These are phyloP conservation scores for Acanthis flammea DNA, from an alignment of 2,797 vertebrate species.

Conservation along the genomic window DNA sequence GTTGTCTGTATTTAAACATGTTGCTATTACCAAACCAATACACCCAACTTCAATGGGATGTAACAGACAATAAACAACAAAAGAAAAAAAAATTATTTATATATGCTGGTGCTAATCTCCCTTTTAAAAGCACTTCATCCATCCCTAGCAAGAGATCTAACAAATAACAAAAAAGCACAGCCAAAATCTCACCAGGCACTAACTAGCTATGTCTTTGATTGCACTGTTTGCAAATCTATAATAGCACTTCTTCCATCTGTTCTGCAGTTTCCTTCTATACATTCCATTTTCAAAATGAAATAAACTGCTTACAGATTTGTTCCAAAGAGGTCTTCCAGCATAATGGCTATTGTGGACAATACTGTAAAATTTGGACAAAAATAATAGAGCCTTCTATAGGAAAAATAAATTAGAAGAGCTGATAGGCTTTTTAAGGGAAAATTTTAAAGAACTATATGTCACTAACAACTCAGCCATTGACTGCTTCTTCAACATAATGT, in stretches of 20 bases:
- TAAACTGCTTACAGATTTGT: conserved; percentile 15
- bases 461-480: background rate
- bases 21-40: background rate
- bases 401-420: background rate
- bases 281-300: conserved; percentile 43
- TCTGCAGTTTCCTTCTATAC: conserved; percentile 31
- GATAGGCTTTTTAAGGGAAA: background rate
- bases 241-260: conserved; percentile 54
- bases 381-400: background rate
- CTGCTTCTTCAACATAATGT: background rate
- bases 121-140: background rate
- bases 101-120: background rate
- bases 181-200: background rate
- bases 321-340: conserved; percentile 6
- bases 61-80: background rate
- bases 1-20: background rate
- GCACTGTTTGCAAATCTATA: conserved; percentile 50
- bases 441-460: background rate
- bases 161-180: background rate
- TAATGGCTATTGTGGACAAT: background rate
- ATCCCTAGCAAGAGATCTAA: background rate
- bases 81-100: background rate
- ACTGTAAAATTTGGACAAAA: background rate
- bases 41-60: background rate
- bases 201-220: background rate